Base-by-base conservation (phyloP, 2,113 vertebrate species). In the Zosterops lateralis region DNA sequence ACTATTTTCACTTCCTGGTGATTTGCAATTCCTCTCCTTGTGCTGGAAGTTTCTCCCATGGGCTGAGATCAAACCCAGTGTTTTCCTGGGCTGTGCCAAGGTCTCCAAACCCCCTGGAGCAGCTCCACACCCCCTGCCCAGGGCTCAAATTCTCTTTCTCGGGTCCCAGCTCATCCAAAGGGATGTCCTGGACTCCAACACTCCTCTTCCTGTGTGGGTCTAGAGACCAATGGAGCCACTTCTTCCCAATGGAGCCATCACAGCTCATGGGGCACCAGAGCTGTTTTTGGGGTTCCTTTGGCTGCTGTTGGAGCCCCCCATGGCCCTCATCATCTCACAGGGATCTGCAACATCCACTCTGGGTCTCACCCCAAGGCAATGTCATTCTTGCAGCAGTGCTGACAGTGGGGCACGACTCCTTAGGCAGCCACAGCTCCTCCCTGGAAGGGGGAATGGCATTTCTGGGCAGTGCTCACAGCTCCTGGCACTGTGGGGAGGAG, bases 201-300 rank as follows among this genome's bases (percentile, higher is more conserved):
- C 36, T 44, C 29, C 45, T 42, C 20, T 90, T 61, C 42, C 42
- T 20, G 1, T 14, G 62, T 0, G 0, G 31, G 25, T 40, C 26
- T 34, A 72, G 56, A 34, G 29, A 11, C 10, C 4, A 0, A 3
- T 5, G 34, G 38, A 71, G 38, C 38, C 38, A 38, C 38, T 5
- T 38, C 38, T 38, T 38, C 38, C 38, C 38, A 38, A 38, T 38
- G 38, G 38, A 38, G 38, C 38, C 38, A 38, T 6, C 19, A 1
- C 0, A 1, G 38, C 34, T 32, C 17, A 3, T 0, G 2, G 28
- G 77, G 57, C 66, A 75, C 26, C 61, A 75, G 32, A 0, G 6
- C 38, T 34, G 47, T 14, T 34, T 26, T 44, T 44, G 29, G 38
- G 4, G 47, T 38, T 25, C 5, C 61, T 6, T 26, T 29, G 47